Base-by-base conservation (phyloP, 2,797 vertebrate genomes). In the Rhinichthys osculus region DNA sequence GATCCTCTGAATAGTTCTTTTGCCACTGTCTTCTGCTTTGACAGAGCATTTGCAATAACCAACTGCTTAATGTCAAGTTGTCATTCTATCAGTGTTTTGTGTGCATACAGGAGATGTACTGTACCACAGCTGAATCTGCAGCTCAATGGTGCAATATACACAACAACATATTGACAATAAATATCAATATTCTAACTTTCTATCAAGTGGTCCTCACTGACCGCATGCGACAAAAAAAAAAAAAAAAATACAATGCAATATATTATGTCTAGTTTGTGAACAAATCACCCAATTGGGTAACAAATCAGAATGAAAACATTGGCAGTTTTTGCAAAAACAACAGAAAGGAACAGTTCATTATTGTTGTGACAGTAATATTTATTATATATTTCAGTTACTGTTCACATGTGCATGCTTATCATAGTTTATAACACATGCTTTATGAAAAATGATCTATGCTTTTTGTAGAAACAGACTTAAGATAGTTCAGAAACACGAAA, bases 11-110 rank as follows among this genome's bases (percentile, higher is more conserved):
- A 66, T 66, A 17, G 17, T 76, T 47, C 4, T 70, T 84, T 44
- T 50, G 42, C 71, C 83, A 71, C 23, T 23, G 71, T 69, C 64
- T 81, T 17, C 13, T 42, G 52, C 47, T 44, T 64, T 50, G 17
- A 81, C 6, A 47, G 16, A 27, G 33, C 59, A 67, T n/a, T 42
- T 67, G n/a, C 44, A 77, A 66, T 66, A 64, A 62, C 42, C 40
- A 17, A 27, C 40, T 14, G 14, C 27, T 66, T 33, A 33, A 66
- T 17, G 6, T 33, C 14, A 66, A 66, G 27, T 66, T 66, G 27
- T 74, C 19, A 2, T 23, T 33, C 30, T n/a, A 35, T 38, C 50
- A 42, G 67, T 73, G 27, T 35, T 57, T 57, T 4, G 0, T 7
- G 3, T 38, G 19, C 11, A 40, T 23, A 57, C 35, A 57, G 6